phyloP scores from a whole-genome alignment of 2,797 vertebrate genomes.

The Aotus griseimembra region DNA sequence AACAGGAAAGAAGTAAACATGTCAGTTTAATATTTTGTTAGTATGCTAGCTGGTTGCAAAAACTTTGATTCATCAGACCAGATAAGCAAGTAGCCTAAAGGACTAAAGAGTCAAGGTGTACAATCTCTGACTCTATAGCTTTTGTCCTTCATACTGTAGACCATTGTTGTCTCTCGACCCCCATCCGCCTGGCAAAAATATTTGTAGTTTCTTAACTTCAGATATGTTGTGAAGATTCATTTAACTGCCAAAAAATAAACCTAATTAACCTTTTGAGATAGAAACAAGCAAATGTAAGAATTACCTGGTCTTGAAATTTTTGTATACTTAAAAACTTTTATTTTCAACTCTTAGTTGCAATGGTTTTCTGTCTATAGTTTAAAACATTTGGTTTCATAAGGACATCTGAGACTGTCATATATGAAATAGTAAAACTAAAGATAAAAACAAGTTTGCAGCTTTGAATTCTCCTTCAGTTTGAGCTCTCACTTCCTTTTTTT shows the following conservation, averaged over 20 bases:
- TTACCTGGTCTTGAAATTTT: constrained; percentile 26
- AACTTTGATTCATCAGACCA: not conserved
- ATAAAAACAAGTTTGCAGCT: not conserved
- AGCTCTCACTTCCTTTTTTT: not conserved
- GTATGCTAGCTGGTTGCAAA: not conserved
- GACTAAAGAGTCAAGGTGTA: not conserved
- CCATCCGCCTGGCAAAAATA: not conserved
- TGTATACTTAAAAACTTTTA: not conserved
- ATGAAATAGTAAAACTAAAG: constrained; percentile 3
- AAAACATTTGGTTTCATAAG: not conserved
- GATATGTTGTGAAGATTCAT: not conserved
- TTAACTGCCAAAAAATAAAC: constrained; percentile 25
- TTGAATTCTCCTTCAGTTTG: constrained; percentile 10
- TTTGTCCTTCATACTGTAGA: not conserved
- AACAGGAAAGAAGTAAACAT: not conserved
- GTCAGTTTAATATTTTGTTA: not conserved
- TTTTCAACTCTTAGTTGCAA: not conserved
- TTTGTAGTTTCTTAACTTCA: not conserved
- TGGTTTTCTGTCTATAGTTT: not conserved
- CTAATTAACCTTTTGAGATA: not conserved
- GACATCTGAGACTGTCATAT: not conserved
- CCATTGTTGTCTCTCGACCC: not conserved
- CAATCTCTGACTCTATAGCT: not conserved
- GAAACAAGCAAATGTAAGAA: constrained; percentile 8
- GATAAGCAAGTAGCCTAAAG: not conserved